These are phyloP conservation scores for Epinotia nisella DNA, from an alignment of 2,888 invertebrate genomes.

Conservation along the genomic window DNA sequence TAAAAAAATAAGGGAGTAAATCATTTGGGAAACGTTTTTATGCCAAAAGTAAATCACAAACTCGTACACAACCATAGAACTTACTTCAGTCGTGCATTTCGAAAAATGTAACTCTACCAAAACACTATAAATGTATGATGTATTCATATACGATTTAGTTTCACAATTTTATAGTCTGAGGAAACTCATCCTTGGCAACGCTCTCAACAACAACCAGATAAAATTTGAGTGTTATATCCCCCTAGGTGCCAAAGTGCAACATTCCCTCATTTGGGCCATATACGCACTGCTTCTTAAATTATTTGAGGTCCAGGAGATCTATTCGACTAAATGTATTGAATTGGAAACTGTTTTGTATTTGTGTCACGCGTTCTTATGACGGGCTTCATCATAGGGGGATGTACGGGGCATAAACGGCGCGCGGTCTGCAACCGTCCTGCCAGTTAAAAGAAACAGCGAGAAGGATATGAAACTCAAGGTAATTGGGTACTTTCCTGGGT, in stretches of 20 bases:
- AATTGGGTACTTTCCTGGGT: too few relatives aligned
- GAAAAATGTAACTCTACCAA: neutral
- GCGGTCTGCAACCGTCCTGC: too few relatives aligned
- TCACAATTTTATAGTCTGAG: neutral
- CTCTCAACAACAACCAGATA: neutral
- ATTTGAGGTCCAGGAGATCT: neutral
- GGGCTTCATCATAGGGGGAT: too few relatives aligned
- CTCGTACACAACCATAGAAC: too few relatives aligned
- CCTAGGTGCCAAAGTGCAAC: neutral
- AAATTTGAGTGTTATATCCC: slow-evolving; percentile 2
- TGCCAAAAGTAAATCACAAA: too few relatives aligned
- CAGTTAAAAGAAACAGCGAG: too few relatives aligned
- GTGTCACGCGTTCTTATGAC: too few relatives aligned
- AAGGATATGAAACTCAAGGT: too few relatives aligned
- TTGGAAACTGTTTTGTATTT: neutral
- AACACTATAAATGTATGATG: neutral
- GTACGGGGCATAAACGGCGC: too few relatives aligned
- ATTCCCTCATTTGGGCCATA: neutral
- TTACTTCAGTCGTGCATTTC: neutral
- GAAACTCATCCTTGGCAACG: neutral
- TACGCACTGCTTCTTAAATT: neutral
- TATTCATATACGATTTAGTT: neutral
- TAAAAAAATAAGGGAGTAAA: too few relatives aligned
- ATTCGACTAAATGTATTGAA: neutral
- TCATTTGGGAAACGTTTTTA: too few relatives aligned